phyloP scores from a whole-genome alignment of 2,888 invertebrate genomes.

The Callyntrura sp. region DNA sequence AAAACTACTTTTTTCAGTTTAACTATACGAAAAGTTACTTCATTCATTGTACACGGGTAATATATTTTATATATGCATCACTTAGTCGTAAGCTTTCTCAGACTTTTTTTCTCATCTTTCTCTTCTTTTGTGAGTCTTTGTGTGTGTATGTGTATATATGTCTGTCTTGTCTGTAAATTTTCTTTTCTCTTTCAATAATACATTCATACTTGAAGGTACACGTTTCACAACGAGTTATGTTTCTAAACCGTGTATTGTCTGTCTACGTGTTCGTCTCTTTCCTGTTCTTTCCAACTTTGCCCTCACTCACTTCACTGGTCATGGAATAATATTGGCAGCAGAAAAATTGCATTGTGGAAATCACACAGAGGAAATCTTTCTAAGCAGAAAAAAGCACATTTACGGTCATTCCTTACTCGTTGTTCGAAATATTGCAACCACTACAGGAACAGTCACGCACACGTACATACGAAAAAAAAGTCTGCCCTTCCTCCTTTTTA shows the following conservation, averaged over 20 bases:
- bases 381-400: constrained; percentile 7
- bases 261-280: constrained; percentile 21
- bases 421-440: not conserved
- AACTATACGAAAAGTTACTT: not conserved
- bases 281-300: constrained; percentile 15
- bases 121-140: not conserved
- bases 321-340: constrained; percentile 68
- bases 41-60: constrained; percentile 25
- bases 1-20: not conserved
- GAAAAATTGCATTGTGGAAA: constrained; percentile 69
- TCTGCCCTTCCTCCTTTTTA: not conserved
- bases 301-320: constrained; percentile 27
- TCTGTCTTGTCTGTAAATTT: too few species aligned
- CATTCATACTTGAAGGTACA: constrained; percentile 11
- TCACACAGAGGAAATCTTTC: constrained; percentile 55
- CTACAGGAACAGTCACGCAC: not conserved
- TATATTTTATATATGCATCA: constrained; percentile 17
- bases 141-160: too few species aligned
- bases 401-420: constrained; percentile 45
- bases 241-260: constrained; percentile 12
- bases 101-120: not conserved
- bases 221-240: constrained; percentile 12
- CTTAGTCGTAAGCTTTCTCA: not conserved
- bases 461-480: not conserved
- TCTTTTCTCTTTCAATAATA: not conserved